phyloP scores from a whole-genome alignment of 30 jellyfish, hydroid and myxozoan genomes.

The Hydractinia echinata region DNA sequence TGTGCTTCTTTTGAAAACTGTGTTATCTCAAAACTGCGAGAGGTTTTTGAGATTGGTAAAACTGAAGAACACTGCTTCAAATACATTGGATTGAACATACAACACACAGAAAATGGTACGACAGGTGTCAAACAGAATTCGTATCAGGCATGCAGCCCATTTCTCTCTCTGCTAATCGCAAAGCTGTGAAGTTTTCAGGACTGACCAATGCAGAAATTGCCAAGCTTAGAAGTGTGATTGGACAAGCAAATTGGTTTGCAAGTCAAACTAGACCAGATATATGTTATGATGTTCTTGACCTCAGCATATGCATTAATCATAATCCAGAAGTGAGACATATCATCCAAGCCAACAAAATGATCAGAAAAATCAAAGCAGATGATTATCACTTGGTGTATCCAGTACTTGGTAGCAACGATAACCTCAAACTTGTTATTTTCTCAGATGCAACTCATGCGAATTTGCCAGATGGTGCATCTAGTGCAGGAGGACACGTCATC shows the following conservation, averaged over 20 bases:
- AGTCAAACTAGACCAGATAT: conserved; percentile 40
- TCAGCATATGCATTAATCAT: neutral
- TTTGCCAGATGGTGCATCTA: neutral
- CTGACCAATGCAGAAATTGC: neutral
- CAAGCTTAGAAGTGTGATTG: conserved; percentile 16
- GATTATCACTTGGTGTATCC: neutral
- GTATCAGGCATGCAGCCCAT: too few relatives aligned
- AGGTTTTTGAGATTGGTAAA: neutral
- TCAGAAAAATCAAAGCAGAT: neutral
- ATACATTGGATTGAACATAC: neutral
- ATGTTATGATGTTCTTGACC: conserved; percentile 31
- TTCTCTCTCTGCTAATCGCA: neutral
- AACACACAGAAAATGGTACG: neutral
- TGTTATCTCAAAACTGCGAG: too few relatives aligned
- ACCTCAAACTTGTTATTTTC: neutral
- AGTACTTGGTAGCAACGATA: neutral
- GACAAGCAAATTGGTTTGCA: conserved; percentile 32
- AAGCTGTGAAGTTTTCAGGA: neutral
- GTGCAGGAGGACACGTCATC: neutral
- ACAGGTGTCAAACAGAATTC: neutral
- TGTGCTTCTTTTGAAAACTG: too few relatives aligned
- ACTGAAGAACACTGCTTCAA: neutral
- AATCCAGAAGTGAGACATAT: neutral
- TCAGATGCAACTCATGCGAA: neutral
- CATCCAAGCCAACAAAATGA: neutral